These are phyloP conservation scores for Teleiodes luculella DNA, from an alignment of 2,888 invertebrate species.

Conservation along the genomic window DNA sequence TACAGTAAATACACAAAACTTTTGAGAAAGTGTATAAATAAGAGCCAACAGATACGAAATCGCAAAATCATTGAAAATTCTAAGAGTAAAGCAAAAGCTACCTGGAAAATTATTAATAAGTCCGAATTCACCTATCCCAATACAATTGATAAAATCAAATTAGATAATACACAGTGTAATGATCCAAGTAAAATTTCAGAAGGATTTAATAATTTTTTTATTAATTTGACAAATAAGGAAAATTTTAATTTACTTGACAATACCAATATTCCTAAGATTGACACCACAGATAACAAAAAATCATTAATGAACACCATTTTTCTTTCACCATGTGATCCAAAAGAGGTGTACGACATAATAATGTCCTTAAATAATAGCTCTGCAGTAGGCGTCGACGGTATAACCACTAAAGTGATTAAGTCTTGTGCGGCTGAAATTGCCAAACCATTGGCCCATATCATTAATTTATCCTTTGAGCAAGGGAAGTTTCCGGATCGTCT, in stretches of 20 bases:
- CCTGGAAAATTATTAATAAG: background rate
- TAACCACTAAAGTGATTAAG: background rate
- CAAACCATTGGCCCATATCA: background rate
- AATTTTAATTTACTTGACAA: background rate
- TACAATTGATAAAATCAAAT: background rate
- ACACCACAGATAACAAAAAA: background rate
- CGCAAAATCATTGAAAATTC: background rate
- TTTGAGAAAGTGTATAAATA: background rate
- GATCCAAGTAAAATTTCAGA: background rate
- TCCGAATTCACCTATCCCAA: background rate
- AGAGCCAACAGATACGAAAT: background rate
- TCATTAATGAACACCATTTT: background rate
- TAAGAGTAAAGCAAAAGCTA: background rate
- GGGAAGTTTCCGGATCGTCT: background rate
- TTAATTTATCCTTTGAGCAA: background rate
- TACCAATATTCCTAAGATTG: background rate
- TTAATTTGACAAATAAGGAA: background rate
- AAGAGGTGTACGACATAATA: background rate
- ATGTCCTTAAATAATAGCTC: background rate
- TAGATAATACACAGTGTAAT: background rate
- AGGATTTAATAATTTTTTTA: background rate
- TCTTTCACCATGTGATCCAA: background rate
- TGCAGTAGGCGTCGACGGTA: background rate
- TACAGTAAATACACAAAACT: background rate
- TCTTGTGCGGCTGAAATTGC: background rate